phyloP scores from a whole-genome alignment of 2,888 invertebrate genomes.

The Lypha dubia region DNA sequence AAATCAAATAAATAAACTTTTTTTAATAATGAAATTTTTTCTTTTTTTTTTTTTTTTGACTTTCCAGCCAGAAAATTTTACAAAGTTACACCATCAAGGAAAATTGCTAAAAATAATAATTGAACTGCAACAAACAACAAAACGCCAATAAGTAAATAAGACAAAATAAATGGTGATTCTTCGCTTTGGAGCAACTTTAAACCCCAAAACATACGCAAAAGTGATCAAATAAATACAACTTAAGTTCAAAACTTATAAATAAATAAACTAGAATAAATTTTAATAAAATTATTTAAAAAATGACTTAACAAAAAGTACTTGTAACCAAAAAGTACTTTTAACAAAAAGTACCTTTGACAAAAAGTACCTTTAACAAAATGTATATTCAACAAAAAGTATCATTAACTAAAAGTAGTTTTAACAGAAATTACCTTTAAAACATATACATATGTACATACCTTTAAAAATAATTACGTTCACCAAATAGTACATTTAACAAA shows the following conservation, averaged over 20 bases:
- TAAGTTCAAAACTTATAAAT: not conserved
- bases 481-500: too few species aligned
- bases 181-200: not conserved
- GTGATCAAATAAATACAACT: not conserved
- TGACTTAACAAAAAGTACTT: not conserved
- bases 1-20: slow-evolving; percentile 13
- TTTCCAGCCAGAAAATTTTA: slow-evolving; percentile 30
- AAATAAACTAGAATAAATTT: not conserved
- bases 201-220: not conserved
- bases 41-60: slow-evolving; percentile 47
- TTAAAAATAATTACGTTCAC: too few species aligned
- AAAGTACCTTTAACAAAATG: not conserved
- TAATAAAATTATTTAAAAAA: not conserved
- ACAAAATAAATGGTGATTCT: not conserved
- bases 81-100: not conserved
- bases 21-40: slow-evolving; percentile 21
- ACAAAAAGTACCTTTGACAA: too few species aligned
- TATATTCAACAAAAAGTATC: too few species aligned
- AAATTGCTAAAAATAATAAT: not conserved
- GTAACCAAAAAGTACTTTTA: not conserved
- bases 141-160: not conserved
- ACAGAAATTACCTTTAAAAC: too few species aligned
- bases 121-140: not conserved
- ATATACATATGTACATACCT: too few species aligned
- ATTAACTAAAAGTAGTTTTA: too few species aligned